phyloP scores from a whole-genome alignment of 2,888 invertebrate species.

The Pemphredon lugubris region DNA sequence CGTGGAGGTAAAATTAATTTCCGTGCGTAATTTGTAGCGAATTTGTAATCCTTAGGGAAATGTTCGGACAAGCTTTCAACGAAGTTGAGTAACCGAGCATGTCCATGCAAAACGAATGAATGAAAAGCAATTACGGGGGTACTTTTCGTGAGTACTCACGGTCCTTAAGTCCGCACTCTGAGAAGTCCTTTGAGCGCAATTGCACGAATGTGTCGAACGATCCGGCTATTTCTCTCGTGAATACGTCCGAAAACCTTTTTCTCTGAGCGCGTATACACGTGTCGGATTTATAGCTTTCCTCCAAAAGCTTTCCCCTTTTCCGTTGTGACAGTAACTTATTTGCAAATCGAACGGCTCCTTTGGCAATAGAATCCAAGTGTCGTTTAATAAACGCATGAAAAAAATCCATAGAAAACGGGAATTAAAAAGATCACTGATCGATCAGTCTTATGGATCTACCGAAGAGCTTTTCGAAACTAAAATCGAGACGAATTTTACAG shows the following conservation, averaged over 20 bases:
- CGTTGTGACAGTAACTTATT: too few relatives aligned
- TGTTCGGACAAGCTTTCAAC: constrained; percentile 2
- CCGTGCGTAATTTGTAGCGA: constrained; percentile 15
- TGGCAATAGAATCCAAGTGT: too few relatives aligned
- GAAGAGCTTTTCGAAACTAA: too few relatives aligned
- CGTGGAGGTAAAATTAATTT: constrained; percentile 24
- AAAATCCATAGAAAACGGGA: too few relatives aligned
- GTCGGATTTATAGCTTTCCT: too few relatives aligned
- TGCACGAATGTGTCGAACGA: not conserved
- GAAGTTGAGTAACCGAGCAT: not conserved
- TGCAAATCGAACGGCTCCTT: too few relatives aligned
- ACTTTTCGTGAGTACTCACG: constrained; percentile 49
- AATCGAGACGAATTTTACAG: too few relatives aligned
- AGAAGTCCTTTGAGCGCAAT: constrained; percentile 14
- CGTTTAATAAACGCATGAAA: too few relatives aligned
- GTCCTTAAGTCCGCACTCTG: constrained; percentile 20
- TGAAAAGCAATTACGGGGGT: constrained; percentile 57
- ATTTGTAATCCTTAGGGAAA: not conserved
- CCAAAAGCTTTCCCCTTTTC: too few relatives aligned
- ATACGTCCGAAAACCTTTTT: not conserved
- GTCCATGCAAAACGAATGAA: constrained; percentile 41
- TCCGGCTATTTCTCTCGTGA: not conserved
- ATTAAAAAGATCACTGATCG: too few relatives aligned
- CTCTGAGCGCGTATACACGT: too few relatives aligned
- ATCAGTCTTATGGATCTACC: too few relatives aligned